Evolutionary conservation across 2,797 vertebrate species (phyloP).

Genomic region (Hybognathus amarus): DNA sequence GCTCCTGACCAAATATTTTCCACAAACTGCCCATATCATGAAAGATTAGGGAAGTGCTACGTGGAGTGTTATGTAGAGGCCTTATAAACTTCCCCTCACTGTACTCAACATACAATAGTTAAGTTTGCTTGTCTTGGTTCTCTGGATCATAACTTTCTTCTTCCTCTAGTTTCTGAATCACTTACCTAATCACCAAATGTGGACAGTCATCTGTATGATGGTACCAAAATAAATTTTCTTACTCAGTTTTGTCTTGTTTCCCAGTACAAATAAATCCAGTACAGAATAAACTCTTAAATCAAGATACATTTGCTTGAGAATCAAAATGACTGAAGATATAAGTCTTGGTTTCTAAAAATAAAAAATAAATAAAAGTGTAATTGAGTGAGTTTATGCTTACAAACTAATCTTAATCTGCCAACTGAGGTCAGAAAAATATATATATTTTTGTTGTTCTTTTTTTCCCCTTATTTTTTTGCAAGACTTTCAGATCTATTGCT

Average conservation of each 20-base stretch:
- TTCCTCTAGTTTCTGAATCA: neutral
- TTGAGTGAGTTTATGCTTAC: neutral
- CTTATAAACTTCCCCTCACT: neutral
- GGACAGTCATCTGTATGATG: neutral
- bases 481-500: no score
- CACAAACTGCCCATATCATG: neutral
- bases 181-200: neutral
- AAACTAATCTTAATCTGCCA: neutral
- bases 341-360: no score
- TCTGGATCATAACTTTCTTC: neutral
- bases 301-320: neutral
- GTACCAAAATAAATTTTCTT: neutral
- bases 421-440: neutral
- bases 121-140: neutral
- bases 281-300: neutral
- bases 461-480: no score
- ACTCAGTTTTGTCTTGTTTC: neutral
- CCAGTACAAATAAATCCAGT: neutral
- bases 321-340: neutral
- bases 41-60: constrained; percentile 11
- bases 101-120: neutral
- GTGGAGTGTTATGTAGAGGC: neutral
- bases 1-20: neutral
- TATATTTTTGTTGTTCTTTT: no score
- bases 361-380: no score